Evolutionary conservation across 2,113 vertebrate species (phyloP), one percentile per base, ranked within the genome.

Genomic region (Nerophis lumbriciformis): DNA sequence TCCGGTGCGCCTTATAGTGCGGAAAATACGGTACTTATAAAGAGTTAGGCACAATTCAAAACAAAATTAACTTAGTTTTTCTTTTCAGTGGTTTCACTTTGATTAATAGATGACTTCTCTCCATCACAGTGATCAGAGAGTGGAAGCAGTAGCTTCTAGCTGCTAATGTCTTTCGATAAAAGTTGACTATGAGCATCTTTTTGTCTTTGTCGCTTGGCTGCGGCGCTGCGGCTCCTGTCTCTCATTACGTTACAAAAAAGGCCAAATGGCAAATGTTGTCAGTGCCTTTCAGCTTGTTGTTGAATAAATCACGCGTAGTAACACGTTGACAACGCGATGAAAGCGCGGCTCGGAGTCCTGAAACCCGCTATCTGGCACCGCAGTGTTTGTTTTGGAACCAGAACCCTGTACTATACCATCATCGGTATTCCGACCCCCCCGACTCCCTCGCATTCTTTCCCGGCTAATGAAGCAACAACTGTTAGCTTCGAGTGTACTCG

Each of bases 261-360:
- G 39, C 55, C 55, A 57, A 57, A 57, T 57, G 55, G 55, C 55
- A 21, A n/a, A 19, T 21, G 11, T 9, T 12, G 42, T 45, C 10
- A 7, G 9, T 13, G 38, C 42, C 42, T 45, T 45, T 44, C 55
- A 57, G 55, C 12, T 39, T 21, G 55, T 44, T 44, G 16, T 57
- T 44, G 9, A 56, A 57, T 44, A 57, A 57, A 57, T 57, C 55
- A 44, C 55, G 13, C 16, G 44, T 57, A 37, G 38, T 55, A 57
- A 57, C 55, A 16, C 13, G 6, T 57, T 6, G n/a, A 57, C 55
- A 57, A 56, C 11, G 38, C 36, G 54, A 56, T 42, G 54, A 39
- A 56, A 56, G 38, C 2, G 10, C 9, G 12, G 11, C 42, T 45
- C 42, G 12, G 10, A 45, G 42, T 7, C 39, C 19, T 42, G 6